A percentile compares a stretch with the other conserved stretches of the same genome.
Conservation (phyloP, 1,140 invertebrate genomes). For the Leguminivora glycinivorella region DNA sequence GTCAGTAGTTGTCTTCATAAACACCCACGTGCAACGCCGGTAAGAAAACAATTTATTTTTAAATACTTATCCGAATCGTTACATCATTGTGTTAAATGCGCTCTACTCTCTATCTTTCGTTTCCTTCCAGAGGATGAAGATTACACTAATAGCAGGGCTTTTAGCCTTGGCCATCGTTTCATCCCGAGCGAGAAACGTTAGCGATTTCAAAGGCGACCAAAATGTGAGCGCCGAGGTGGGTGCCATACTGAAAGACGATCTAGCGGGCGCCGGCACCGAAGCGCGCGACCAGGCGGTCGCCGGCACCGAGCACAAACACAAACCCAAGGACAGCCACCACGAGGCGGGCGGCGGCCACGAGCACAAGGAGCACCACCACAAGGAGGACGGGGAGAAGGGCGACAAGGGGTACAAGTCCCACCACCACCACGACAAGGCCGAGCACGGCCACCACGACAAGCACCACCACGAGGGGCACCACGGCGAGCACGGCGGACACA, state of each 20-base stretch:
- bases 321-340: slow-evolving; percentile 74
- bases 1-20: slow-evolving; percentile 43
- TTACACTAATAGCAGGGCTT: slow-evolving; percentile 52
- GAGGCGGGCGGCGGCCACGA: slow-evolving; percentile 83
- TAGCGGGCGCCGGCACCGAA: slow-evolving; percentile 36
- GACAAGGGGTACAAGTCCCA: slow-evolving; percentile 84
- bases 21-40: slow-evolving; percentile 41
- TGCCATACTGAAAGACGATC: slow-evolving; percentile 33
- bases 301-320: slow-evolving; percentile 74
- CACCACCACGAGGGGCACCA: slow-evolving; percentile 86
- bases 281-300: slow-evolving; percentile 69
- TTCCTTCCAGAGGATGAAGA: slow-evolving; percentile 63
- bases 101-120: slow-evolving; percentile 20
- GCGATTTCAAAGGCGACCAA: slow-evolving; percentile 46
- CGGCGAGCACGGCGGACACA: slow-evolving; percentile 85
- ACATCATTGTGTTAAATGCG: slow-evolving; percentile 4
- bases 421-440: slow-evolving; percentile 84
- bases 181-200: slow-evolving; percentile 55
- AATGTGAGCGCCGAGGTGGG: slow-evolving; percentile 30
- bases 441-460: slow-evolving; percentile 86
- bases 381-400: slow-evolving; percentile 82
- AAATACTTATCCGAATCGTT: not conserved
- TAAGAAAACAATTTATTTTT: slow-evolving; percentile 28
- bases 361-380: slow-evolving; percentile 82
- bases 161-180: slow-evolving; percentile 48